Evolutionary conservation across 2,888 invertebrate genomes (phyloP).

Genomic region (Apodemia zela): DNA sequence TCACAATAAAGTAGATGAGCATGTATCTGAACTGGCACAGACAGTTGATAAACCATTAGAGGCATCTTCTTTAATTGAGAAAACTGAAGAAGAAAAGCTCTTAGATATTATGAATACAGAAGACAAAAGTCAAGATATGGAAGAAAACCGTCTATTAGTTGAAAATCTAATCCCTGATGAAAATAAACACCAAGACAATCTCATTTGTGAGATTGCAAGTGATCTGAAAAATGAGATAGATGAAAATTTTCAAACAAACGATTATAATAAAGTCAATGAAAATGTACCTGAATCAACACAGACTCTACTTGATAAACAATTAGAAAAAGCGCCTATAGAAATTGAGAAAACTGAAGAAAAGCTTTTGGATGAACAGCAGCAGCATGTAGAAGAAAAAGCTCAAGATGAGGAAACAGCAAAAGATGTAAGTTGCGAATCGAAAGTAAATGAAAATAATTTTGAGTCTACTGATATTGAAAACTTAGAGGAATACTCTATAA

Average conservation of each 20-base stretch:
- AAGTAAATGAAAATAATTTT: not conserved
- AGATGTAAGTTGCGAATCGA: not conserved
- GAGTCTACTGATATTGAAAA: too few species aligned
- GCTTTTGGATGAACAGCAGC: conserved; percentile 11
- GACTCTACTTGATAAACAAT: not conserved
- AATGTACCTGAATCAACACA: not conserved
- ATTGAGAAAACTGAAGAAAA: conserved; percentile 7
- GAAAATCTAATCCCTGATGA: conserved; percentile 26
- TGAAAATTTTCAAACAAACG: not conserved
- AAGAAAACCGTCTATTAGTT: conserved; percentile 25
- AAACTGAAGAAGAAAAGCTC: conserved; percentile 9
- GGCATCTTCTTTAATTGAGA: not conserved
- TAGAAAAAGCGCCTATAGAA: not conserved
- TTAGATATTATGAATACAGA: conserved; percentile 9
- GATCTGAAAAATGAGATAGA: conserved; percentile 7
- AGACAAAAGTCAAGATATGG: not conserved
- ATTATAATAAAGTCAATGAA: conserved; percentile 15
- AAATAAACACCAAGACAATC: conserved; percentile 15
- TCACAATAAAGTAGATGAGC: conserved; percentile 16
- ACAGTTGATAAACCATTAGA: not conserved
- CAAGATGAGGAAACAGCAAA: not conserved
- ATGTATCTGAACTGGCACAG: not conserved
- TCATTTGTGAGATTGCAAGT: not conserved
- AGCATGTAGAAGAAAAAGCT: not conserved
- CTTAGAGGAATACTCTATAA: not conserved